Evolutionary conservation across 2,797 vertebrate genomes (phyloP).

Genomic region (Phrynocephalus guinanensis): DNA sequence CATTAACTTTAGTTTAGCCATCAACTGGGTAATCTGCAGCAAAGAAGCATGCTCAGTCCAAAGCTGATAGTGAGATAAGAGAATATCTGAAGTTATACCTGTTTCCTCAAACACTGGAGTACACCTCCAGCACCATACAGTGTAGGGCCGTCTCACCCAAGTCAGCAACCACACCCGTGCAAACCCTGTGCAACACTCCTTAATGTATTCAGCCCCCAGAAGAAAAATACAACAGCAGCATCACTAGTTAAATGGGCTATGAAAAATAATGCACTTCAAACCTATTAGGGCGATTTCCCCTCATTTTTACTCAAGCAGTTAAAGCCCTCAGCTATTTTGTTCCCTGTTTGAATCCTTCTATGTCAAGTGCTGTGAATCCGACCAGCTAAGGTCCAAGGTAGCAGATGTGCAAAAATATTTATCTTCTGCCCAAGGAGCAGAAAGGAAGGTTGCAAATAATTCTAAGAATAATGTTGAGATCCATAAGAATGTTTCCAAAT

Average conservation of each 20-base stretch:
- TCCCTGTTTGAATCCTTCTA: slow-evolving; percentile 57
- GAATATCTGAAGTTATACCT: slow-evolving; percentile 55
- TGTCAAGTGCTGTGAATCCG: slow-evolving; percentile 58
- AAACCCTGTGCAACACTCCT: neutral
- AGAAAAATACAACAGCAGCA: neutral
- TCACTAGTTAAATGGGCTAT: slow-evolving; percentile 30
- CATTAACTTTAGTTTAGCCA: slow-evolving; percentile 55
- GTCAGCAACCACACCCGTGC: neutral
- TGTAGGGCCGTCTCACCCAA: neutral
- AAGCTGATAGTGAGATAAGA: slow-evolving; percentile 65
- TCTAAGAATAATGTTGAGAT: slow-evolving; percentile 56
- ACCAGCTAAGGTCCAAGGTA: slow-evolving; percentile 64
- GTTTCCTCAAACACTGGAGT: slow-evolving; percentile 37
- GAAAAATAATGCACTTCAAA: slow-evolving; percentile 50
- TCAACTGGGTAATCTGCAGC: slow-evolving; percentile 49
- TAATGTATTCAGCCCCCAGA: slow-evolving; percentile 11
- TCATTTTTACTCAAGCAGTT: slow-evolving; percentile 3
- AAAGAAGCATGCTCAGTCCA: slow-evolving; percentile 58
- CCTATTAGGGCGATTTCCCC: slow-evolving; percentile 54
- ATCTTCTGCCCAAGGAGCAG: slow-evolving; percentile 56
- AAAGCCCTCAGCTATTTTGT: slow-evolving; percentile 62
- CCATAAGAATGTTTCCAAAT: slow-evolving; percentile 35
- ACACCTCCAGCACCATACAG: neutral
- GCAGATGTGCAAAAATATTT: slow-evolving; percentile 48
- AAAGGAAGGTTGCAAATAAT: slow-evolving; percentile 51